Conservation (phyloP, 2,113 vertebrate species). For the Siniperca chuatsi region DNA sequence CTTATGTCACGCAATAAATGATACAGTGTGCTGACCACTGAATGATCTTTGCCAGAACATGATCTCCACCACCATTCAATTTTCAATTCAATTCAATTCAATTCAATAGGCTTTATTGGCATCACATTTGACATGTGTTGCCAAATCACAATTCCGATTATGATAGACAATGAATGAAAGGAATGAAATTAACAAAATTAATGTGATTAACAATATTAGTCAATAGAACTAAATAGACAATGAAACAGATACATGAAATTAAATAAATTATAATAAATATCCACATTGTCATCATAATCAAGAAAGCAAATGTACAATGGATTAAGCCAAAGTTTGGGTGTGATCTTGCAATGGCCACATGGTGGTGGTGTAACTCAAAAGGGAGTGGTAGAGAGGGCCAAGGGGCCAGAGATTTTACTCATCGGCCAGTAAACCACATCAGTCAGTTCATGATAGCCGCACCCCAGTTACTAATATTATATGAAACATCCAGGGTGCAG, state of each 20-base stretch:
- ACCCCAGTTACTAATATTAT: conserved; percentile 40
- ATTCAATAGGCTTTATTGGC: no score
- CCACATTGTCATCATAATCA: not conserved
- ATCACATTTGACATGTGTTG: no score
- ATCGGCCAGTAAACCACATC: conserved; percentile 33
- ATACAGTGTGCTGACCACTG: conserved; percentile 27
- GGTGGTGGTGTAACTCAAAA: conserved; percentile 50
- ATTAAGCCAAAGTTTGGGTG: not conserved
- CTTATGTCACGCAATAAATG: conserved; percentile 17
- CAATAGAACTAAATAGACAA: no score
- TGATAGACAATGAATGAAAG: no score
- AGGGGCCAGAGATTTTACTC: not conserved
- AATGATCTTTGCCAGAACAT: conserved; percentile 5
- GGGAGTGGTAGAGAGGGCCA: not conserved
- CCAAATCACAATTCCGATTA: no score
- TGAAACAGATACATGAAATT: no score
- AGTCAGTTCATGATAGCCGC: conserved; percentile 38
- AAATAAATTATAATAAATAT: not conserved
- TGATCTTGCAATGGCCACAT: conserved; percentile 49
- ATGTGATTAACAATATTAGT: no score
- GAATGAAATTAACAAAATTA: no score
- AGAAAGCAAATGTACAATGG: not conserved
- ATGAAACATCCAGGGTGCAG: conserved; percentile 45
- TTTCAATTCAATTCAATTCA: no score
- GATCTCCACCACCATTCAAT: not conserved